Base-by-base conservation (phyloP, 1,140 invertebrate species). In the Trichomalopsis sarcophagae region DNA sequence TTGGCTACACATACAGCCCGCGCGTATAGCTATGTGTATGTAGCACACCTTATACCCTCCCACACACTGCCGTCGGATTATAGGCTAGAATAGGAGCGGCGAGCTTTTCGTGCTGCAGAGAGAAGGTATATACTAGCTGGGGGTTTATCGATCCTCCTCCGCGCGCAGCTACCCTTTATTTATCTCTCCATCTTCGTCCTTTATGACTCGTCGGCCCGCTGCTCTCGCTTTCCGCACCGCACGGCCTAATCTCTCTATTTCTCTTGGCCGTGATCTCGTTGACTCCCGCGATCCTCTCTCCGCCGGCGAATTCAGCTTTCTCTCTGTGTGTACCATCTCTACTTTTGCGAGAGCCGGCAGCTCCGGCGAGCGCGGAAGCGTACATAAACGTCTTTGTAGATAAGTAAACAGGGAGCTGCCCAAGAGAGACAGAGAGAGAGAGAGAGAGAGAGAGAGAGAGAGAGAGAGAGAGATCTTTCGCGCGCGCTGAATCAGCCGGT, bases 81-180 rank as follows among this genome's bases (percentile, higher is more conserved):
- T 83, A 44, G 71, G 68, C n/a, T 82, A 66, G 71, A 30, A 17
- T 1, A 44, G 4, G 69, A 47, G 55, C 68, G 50, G 66, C 6
- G 80, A 74, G 80, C 69, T 73, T 17, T 71, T 55, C 55, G 55
- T 21, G 55, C 55, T 14, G 55, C 21, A 71, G 69, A 71, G 21
- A 71, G 33, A 36, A 5, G 3, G 33, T 36, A 36, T 36, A 36
- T 36, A 44, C 40, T 44, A 44, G 14, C 44, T 1, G 27, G 27
- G 47, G 55, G 47, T 71, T 75, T 82, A 82, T 81, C 69, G 80
- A 81, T 81, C 80, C 79, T 17, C 79, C 14, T 80, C 30, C 30
- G 11, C 17, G n/a, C 33, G 21, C 2, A 13, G 10, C 3, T 4
- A 5, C 27, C n/a, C 68, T 55, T 27, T 71, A 71, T 71, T 71